Base-by-base conservation (phyloP, 2,113 vertebrate genomes). In the Marmota flaviventris region DNA sequence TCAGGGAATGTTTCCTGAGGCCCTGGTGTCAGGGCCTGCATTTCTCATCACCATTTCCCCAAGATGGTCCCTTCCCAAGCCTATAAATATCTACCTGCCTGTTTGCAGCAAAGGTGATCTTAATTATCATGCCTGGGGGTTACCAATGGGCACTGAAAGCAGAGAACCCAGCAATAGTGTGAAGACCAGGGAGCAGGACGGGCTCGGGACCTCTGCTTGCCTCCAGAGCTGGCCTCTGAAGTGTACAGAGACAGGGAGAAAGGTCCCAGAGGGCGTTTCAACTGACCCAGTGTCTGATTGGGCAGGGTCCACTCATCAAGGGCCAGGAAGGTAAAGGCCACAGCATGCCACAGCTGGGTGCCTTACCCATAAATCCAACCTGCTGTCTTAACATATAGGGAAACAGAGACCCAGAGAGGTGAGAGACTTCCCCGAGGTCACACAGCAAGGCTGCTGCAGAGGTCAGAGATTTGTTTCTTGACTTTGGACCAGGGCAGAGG, bases 11-110 rank as follows among this genome's bases (percentile, higher is more conserved):
- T 79, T 32, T 84, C 73, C 58, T 39, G 75, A 69, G 45, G 56
- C 72, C 72, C 45, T 48, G 7, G n/a, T 42, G 5, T 37, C 22
- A 81, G 77, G 25, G 51, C 72, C 78, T 77, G 73, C 77, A 65
- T 95, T 98, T 97, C 91, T 79, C 89, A 96, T 61, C 93, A 88
- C 77, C 42, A 37, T 20, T 34, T 76, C n/a, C 69, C 67, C 61
- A 96, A 90, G 85, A 96, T 89, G 94, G 92, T 51, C 95, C 95
- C 90, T 97, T 91, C 85, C 39, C 82, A 82, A 73, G 70, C 78
- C 92, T 84, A 37, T 45, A 85, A 58, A 83, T 2, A 37, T 73
- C 91, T 93, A 32, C 67, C n/a, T 53, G 88, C 48, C 24, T 82
- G 73, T 25, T 92, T 89, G 56, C 45, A 70, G 67, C n/a, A 70